These are phyloP conservation scores for Lepetodrilus schrolli DNA, from an alignment of 2,888 invertebrate species.

Conservation along the genomic window DNA sequence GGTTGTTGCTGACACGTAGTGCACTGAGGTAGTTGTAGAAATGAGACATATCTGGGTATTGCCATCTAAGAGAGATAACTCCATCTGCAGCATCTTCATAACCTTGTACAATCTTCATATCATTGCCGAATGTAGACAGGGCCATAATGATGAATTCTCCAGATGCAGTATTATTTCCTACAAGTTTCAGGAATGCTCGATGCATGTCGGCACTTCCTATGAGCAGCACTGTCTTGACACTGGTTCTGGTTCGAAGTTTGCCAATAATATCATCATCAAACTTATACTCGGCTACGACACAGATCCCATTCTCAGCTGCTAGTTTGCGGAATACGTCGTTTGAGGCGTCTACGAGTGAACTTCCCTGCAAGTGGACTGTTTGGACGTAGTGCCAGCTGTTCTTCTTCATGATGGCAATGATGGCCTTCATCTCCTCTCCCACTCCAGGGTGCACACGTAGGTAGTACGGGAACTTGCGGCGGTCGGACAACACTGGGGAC, in stretches of 20 bases:
- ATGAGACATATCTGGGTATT: conserved; percentile 28
- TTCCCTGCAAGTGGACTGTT: conserved; percentile 44
- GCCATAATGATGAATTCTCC: conserved; percentile 65
- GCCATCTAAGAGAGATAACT: conserved; percentile 50
- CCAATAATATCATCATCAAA: conserved; percentile 26
- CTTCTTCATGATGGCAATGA: conserved; percentile 71
- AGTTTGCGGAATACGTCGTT: conserved; percentile 46
- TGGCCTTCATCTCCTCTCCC: conserved; percentile 55
- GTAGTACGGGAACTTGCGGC: conserved; percentile 50
- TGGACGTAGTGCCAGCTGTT: conserved; percentile 75
- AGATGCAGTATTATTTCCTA: conserved; percentile 38
- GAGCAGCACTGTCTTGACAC: conserved; percentile 59
- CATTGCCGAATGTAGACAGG: conserved; percentile 48
- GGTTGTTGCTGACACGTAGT: conserved; percentile 50
- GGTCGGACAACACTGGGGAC: conserved; percentile 47
- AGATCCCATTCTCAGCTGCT: conserved; percentile 63
- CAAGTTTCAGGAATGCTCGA: conserved; percentile 45
- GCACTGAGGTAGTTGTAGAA: conserved; percentile 48
- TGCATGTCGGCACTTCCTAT: conserved; percentile 42
- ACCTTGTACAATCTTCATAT: conserved; percentile 46
- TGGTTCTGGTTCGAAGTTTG: conserved; percentile 41
- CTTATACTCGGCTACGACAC: conserved; percentile 60
- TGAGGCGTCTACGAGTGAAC: conserved; percentile 50
- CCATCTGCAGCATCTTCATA: conserved; percentile 59
- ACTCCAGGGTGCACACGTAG: conserved; percentile 52